Evolutionary conservation across 2,113 vertebrate species (phyloP).

Genomic region (Channa maculata): DNA sequence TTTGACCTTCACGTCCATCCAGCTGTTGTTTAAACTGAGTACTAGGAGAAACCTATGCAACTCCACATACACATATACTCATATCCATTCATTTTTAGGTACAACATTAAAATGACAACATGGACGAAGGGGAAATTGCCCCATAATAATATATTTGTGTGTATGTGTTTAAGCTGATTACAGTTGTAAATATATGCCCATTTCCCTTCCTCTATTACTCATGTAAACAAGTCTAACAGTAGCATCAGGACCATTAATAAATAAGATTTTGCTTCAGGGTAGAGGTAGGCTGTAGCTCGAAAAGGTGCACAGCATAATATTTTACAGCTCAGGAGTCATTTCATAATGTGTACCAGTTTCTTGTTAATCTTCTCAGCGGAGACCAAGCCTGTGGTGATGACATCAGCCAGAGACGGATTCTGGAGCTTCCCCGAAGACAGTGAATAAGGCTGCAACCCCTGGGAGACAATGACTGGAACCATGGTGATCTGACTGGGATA

Average conservation of each 20-base stretch:
- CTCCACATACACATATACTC: too few species aligned
- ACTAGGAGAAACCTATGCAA: too few species aligned
- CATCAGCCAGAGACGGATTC: conserved; percentile 3
- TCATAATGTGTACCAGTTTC: not conserved
- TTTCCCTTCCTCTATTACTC: not conserved
- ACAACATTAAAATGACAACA: too few species aligned
- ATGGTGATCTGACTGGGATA: conserved; percentile 20
- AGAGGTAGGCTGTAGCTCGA: not conserved
- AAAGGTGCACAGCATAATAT: not conserved
- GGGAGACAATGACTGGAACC: conserved; percentile 11
- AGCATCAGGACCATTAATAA: not conserved
- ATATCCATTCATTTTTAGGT: too few species aligned
- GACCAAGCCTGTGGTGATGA: conserved; percentile 5
- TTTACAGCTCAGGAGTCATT: not conserved
- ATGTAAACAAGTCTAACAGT: not conserved
- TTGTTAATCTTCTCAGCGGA: conserved; percentile 20
- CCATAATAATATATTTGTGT: too few species aligned
- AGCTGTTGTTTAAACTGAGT: too few species aligned
- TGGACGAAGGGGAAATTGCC: too few species aligned
- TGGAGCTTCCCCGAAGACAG: conserved; percentile 4
- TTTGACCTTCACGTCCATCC: too few species aligned
- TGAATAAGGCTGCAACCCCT: conserved; percentile 30
- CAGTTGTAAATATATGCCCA: too few species aligned
- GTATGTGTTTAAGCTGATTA: too few species aligned
- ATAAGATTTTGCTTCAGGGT: not conserved